Base-by-base conservation (phyloP, 2,888 invertebrate species). In the Ganaspis brasiliensis region DNA sequence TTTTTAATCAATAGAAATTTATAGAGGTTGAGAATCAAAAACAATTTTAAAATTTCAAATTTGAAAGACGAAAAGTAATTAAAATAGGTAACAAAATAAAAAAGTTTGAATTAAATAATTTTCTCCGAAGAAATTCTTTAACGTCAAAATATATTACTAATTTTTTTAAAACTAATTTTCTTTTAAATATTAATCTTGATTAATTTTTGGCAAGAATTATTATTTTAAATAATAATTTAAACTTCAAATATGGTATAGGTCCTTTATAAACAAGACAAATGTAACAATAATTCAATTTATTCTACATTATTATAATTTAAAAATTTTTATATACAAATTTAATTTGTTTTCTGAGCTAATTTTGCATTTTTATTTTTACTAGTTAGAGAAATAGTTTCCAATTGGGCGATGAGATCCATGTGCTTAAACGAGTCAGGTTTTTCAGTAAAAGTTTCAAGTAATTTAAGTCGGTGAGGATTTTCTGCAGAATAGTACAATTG, bases 401-500 rank as follows among this genome's bases (percentile, higher is more conserved):
- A 92, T 89, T 97, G 95, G 59, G 94, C 92, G 78, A 97, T 94
- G 19, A 97, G 92, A 89, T 97, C 96, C 95, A 95, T 95, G 86
- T 97, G 96, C 85, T 96, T 95, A 88, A 98, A 98, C 72, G 94
- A 93, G 82, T 95, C 94, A 0, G 97, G 97, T 59, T 92, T 92
- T 52, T 93, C 92, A 0, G 95, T 96, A 83, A 98, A 98, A 4
- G 89, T 92, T 82, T 96, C 92, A 76, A 98, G 89, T 55, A 97
- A 90, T 61, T 93, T 90, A 0, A 93, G 87, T 88, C 96, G 95
- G 5, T 92, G 92, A 14, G 93, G 89, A 88, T 96, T 94, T 73
- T 94, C 93, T 83, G 94, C 94, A 70, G 93, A 93, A 89, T 97
- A 98, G 91, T 97, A 98, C 91, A 97, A 92, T 90, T 97, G 97